phyloP scores from a whole-genome alignment of 2,797 vertebrate genomes.

The Sarcophilus harrisii region DNA sequence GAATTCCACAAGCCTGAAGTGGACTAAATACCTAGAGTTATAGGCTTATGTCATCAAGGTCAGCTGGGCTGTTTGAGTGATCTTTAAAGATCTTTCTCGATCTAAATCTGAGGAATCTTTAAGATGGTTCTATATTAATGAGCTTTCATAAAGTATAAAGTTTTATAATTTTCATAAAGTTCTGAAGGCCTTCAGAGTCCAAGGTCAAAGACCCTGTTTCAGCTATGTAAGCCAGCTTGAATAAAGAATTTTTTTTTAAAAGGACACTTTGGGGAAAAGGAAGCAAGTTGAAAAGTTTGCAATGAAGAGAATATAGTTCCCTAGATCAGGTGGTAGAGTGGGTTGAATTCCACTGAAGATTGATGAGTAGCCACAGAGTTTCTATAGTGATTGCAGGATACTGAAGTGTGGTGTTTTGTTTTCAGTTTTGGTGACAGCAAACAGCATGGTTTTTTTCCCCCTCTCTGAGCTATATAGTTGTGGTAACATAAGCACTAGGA shows the following conservation, averaged over 20 bases:
- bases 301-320: slow-evolving; percentile 8
- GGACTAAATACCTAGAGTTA: neutral
- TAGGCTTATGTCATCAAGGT: neutral
- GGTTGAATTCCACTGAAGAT: neutral
- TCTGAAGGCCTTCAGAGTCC: neutral
- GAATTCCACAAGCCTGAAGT: neutral
- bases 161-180: neutral
- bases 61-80: neutral
- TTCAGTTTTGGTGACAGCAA: neutral
- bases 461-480: neutral
- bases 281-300: neutral
- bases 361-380: slow-evolving; percentile 6
- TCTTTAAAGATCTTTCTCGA: neutral
- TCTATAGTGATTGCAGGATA: neutral
- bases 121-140: neutral
- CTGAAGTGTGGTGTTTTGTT: slow-evolving; percentile 12
- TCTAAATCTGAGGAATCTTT: neutral
- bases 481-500: neutral
- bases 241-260: neutral
- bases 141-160: neutral
- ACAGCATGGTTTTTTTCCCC: neutral
- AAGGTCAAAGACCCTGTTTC: slow-evolving; percentile 25
- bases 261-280: slow-evolving; percentile 24
- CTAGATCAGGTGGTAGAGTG: neutral
- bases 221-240: neutral